Base-by-base conservation (phyloP, 1,140 invertebrate genomes). In the Nebria ingens region DNA sequence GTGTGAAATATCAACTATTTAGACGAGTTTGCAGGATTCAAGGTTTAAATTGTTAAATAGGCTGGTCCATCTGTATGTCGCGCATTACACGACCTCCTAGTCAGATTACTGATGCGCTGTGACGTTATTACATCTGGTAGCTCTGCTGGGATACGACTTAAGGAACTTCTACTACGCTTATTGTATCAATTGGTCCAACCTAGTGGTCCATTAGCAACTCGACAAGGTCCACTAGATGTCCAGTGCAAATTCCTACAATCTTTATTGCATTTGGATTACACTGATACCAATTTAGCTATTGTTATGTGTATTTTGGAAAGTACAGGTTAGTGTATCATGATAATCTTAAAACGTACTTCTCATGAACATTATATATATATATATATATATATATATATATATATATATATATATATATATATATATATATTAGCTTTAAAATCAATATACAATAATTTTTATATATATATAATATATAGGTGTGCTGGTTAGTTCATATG, bases 201-300 rank as follows among this genome's bases (percentile, higher is more conserved):
- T 3, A 75, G 80, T 11, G 87, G 87, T 19, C 80, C 87, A 3
- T 79, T 91, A 17, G 77, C 81, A 20, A 75, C 77, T 21, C 77
- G 80, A 55, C 78, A 82, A 58, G 89, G 89, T n/a, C 87, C 89
- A 13, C 70, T 91, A 4, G 89, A 92, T 75, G 87, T 85, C 1
- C 88, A 91, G 65, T 85, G 81, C 64, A 82, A 83, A 62, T 73
- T 91, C 42, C 73, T 90, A 34, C 81, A 82, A 13, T 79, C 82
- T 20, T 67, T 89, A 21, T 65, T 85, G 0, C 76, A 80, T 65
- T 70, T 86, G 38, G 78, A 84, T 58, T 87, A 84, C 64, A 72
- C 76, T 13, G 80, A 82, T 56, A 78, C 82, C 1, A 84, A 89
- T 66, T 71, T 87, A 20, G 82, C 78, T 59, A 84, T 84, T 58